Evolutionary conservation across 2,797 vertebrate species (phyloP), one percentile per base, ranked within the genome.

Genomic region (Champsocephalus gunnari): DNA sequence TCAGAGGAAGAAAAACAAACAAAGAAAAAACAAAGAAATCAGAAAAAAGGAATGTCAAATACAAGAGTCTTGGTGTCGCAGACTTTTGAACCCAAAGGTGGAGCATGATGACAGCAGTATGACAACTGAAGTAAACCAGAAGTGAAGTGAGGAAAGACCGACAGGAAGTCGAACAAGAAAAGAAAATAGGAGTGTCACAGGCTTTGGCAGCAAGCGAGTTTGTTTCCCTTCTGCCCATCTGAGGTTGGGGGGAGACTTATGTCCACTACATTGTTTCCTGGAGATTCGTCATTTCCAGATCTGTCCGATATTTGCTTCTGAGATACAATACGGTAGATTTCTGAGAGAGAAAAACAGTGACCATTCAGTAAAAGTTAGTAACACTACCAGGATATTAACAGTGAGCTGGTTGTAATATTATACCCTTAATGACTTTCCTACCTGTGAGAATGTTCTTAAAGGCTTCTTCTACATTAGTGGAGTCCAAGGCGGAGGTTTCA

Each of bases 371-470:
- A 12, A 38, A 38, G 34, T 38, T 38, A 2, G 14, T 5, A 7
- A 28, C 14, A 9, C 21, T 11, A 54, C 14, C 4, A 93, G 32
- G 92, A 84, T 9, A 96, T 92, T 67, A 94, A 94, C 34, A 95
- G 92, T 65, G 94, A 83, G 77, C 6, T 95, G 17, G 3, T 32
- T 91, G 0, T 93, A 95, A 85, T 95, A 96, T 91, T 96, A 95
- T 4, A 95, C 94, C 85, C 94, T 95, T 78, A 95, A 47, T 51
- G 16, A 12, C 9, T 55, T 41, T 47, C 66, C 49, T 80, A 99
- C 98, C 98, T 95, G 98, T 96, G 67, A 99, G 96, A 75, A 99
- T 99, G 90, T 96, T 99, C 92, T 99, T 98, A 92, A 99, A 99
- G 7, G 98, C 97, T 89, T 98, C 98, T 92, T 99, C 98, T 82